Evolutionary conservation across 2,113 vertebrate genomes (phyloP), one percentile per base, ranked within the genome.

Genomic region (Lophochroa leadbeateri): DNA sequence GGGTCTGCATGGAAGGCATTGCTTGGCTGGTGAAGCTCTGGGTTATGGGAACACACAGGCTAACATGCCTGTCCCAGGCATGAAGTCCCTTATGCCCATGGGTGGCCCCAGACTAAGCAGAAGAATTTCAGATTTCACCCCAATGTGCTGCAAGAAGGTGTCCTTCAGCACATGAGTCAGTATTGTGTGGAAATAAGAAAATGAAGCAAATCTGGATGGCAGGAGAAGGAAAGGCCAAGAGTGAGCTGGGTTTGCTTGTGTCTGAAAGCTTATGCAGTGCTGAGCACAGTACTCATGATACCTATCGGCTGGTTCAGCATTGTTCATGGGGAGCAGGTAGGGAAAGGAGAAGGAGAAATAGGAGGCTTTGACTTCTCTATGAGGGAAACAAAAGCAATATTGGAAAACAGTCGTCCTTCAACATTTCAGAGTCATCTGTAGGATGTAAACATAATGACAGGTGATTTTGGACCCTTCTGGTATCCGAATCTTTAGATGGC

Each of bases 241-340:
- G n/a, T 52, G 35, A 88, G 31, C n/a, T 71, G n/a, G 14, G 39
- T 58, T 82, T 17, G 8, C 52, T 69, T 72, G 63, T 65, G 76
- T 61, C 76, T 86, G 68, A 82, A 80, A 74, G 44, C 39, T 61
- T 55, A 20, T n/a, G 21, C 1, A 2, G 53, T 50, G 47, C 64
- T 39, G 33, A 79, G 35, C 46, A 15, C 31, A 29, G 39, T 64
- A 11, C 15, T 77, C 8, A 3, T 37, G 33, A 11, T 11, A 39
- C 41, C 46, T 3, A 1, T 8, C 0, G 0, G 6, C n/a, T 90
- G n/a, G 18, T 15, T 88, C 17, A 33, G 23, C 0, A 0, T 76
- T 76, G 43, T 50, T 86, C 35, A 0, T 27, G 27, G 15, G 35
- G 55, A 60, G 20, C 27, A n/a, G 12, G 18, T 15, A 49, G 11